A percentile compares a stretch with the other conserved stretches of the same genome.
These are phyloP conservation scores for Drosophila meridionalis DNA, from an alignment of 2,888 invertebrate species.

Conservation along the genomic window DNA sequence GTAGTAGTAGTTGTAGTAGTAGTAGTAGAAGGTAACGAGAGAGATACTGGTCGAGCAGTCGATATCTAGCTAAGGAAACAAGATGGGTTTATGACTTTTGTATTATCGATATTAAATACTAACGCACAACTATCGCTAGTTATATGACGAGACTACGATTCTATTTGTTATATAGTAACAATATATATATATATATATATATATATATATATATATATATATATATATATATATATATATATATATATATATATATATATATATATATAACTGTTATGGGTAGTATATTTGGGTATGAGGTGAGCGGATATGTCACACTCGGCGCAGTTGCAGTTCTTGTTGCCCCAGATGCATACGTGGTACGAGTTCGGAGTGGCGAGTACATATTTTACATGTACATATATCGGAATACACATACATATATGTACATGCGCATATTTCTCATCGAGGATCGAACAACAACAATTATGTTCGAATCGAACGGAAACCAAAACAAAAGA, in stretches of 20 bases:
- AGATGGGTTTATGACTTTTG: constrained; percentile 31
- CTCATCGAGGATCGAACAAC: constrained; percentile 48
- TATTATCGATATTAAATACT: constrained; percentile 24
- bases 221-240: constrained; percentile 7
- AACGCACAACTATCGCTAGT: constrained; percentile 27
- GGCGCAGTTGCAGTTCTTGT: constrained; percentile 47
- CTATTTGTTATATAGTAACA: constrained; percentile 26
- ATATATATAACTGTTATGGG: constrained; percentile 18
- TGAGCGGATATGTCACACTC: constrained; percentile 53
- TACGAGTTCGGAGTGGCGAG: constrained; percentile 12
- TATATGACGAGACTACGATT: constrained; percentile 20
- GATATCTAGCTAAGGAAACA: constrained; percentile 29
- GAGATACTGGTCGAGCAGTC: constrained; percentile 29
- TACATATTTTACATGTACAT: constrained; percentile 29
- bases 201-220: constrained; percentile 7
- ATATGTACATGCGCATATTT: constrained; percentile 14
- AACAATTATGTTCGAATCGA: constrained; percentile 71
- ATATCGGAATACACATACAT: constrained; percentile 9
- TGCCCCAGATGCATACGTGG: constrained; percentile 43
- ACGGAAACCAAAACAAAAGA: constrained; percentile 61
- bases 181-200: not conserved
- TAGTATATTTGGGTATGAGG: constrained; percentile 38
- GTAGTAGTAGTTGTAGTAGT: constrained; percentile 10
- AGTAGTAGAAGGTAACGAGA: constrained; percentile 32
- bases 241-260: not conserved